Evolutionary conservation across 1,140 invertebrate species (phyloP), one percentile per base, ranked within the genome.

Genomic region (Druon quercuslanigerum): DNA sequence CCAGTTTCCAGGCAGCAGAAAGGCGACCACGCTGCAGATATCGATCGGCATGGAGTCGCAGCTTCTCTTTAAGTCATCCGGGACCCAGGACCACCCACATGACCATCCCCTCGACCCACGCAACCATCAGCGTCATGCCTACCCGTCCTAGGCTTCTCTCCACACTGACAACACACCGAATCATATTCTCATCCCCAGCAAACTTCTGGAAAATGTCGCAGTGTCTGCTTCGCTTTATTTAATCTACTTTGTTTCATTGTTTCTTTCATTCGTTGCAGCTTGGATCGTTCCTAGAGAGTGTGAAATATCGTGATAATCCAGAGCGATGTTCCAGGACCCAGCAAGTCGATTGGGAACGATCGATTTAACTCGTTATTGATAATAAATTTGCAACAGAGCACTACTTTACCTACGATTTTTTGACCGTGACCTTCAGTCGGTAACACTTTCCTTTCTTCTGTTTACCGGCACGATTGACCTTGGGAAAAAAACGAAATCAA

Each of bases 1-100:
- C 40, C 60, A 66, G 60, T 66, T 66, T 66, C 60, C 60, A 66
- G 76, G 77, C 75, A 57, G 79, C 52, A 75, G 60, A 73, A 73
- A 77, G 79, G 75, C 79, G 81, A 84, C 80, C 80, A 81, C 81
- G 87, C 83, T 88, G 87, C 84, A 84, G 85, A 89, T 90, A 90
- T 90, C 89, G 88, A 90, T 90, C 88, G 84, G 81, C 78, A 82
- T 80, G 80, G 85, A 88, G 86, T 90, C 85, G 87, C 89, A 90
- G 89, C 89, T 89, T 90, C 89, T 88, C 89, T 90, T 90, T 88
- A 90, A 90, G 88, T 90, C 84, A 88, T 89, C 88, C 85, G 85
- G 84, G 82, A 85, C 79, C 79, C 72, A 57, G 80, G 70, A 73
- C 78, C 72, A 76, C 78, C 78, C 83, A 80, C 82, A 80, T 78